Base-by-base conservation (phyloP, 2,888 invertebrate genomes). In the Latrodectus hesperus region DNA sequence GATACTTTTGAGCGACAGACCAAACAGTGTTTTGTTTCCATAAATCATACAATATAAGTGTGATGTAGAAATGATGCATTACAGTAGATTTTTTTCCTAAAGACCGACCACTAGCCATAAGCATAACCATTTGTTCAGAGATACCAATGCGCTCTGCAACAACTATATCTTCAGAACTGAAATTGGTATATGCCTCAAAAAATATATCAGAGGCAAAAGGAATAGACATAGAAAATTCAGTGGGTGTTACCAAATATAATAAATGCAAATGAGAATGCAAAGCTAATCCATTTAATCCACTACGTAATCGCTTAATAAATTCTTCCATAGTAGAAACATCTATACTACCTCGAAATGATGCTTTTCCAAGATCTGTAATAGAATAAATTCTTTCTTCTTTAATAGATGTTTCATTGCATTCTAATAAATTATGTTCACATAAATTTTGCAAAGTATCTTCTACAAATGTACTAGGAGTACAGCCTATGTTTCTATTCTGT, bases 301-400 rank as follows among this genome's bases (percentile, higher is more conserved):
- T 92, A 89, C 94, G 93, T 88, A 98, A 93, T 91, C 98, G 98
- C 10, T 93, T 93, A 90, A 96, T 95, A n/a, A 99, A 93, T 89
- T 93, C 93, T 90, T 94, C 94, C 0, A 97, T 96, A 75, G 94
- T 93, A 14, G 94, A 93, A 74, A 97, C 93, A 90, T 96, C 96
- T 90, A 99, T 94, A 85, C 96, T 95, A n/a, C 96, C 96, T 94
- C 96, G 96, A 90, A 96, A 96, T 51, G 97, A 96, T 3, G 98
- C 97, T 89, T 93, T 94, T 14, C 98, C 98, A 52, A 97, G 91
- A 11, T 90, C 89, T n/a, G 92, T 92, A 17, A 92, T 91, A 76
- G 91, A 91, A 55, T 92, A 90, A 60, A 80, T 11, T 52, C 52
- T 55, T 26, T 10, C 67, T 49, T 3, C 38, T 16, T 53, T 55